phyloP scores from a whole-genome alignment of 2,888 invertebrate species.

The Belgica antarctica region DNA sequence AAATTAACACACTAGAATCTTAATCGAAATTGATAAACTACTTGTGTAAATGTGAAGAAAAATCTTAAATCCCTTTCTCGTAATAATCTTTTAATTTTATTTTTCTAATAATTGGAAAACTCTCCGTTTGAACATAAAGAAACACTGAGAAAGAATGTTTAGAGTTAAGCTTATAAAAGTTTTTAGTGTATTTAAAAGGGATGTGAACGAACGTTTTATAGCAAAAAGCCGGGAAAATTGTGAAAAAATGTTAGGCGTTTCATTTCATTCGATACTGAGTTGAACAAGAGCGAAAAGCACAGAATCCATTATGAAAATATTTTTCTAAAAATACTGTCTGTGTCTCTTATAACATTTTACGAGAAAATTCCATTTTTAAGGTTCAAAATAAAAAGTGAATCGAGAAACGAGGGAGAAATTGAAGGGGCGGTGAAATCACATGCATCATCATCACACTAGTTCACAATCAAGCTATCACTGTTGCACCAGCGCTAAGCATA shows the following conservation, averaged over 20 bases:
- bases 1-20: conserved; percentile 16
- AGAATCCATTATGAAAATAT: conserved; percentile 6
- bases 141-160: not conserved
- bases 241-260: not conserved
- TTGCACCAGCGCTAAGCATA: conserved; percentile 11
- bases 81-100: conserved; percentile 15
- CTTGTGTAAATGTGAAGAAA: conserved; percentile 25
- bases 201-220: not conserved
- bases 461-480: conserved; percentile 32
- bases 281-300: not conserved
- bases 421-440: not conserved
- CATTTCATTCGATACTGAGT: conserved; percentile 13
- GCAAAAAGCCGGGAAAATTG: conserved; percentile 29
- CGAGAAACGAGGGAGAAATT: not conserved
- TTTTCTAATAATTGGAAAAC: no score
- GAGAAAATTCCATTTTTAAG: not conserved
- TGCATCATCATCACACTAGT: conserved; percentile 21
- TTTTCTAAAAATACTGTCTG: conserved; percentile 4
- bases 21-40: conserved; percentile 14
- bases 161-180: conserved; percentile 25
- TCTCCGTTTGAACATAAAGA: not conserved
- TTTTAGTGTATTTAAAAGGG: conserved; percentile 11
- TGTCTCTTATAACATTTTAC: not conserved
- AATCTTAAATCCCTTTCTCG: conserved; percentile 1
- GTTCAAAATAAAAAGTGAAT: conserved; percentile 4